Conservation (phyloP, 2,113 vertebrate species). For the Fukomys damarensis region DNA sequence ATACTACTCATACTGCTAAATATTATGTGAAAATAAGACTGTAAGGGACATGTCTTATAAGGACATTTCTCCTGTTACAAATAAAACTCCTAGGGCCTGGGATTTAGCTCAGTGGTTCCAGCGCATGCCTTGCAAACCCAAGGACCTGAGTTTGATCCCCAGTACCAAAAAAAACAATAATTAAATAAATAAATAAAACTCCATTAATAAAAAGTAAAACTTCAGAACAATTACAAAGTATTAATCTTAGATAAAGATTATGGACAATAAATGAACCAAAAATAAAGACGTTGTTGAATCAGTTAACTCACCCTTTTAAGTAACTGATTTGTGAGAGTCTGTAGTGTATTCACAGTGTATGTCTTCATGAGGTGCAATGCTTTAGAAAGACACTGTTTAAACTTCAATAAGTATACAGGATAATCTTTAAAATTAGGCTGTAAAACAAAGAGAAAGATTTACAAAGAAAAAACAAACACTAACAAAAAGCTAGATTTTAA, state of each 20-base stretch:
- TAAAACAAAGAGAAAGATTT: constrained; percentile 76
- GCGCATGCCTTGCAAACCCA: no score
- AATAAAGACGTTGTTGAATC: background rate
- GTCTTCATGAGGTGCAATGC: constrained; percentile 97
- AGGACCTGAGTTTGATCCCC: no score
- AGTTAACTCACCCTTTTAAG: constrained; percentile 93
- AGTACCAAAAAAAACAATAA: no score
- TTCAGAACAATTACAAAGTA: background rate
- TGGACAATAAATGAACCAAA: background rate
- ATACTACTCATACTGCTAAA: background rate
- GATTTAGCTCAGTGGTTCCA: no score
- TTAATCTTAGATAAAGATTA: constrained; percentile 23
- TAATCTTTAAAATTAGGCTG: constrained; percentile 99
- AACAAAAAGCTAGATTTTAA: constrained; percentile 30
- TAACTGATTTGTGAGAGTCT: constrained; percentile 95
- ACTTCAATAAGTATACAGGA: constrained; percentile 94
- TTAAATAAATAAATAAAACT: no score
- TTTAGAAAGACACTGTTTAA: constrained; percentile 98
- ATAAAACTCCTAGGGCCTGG: no score
- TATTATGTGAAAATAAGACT: constrained; percentile 48
- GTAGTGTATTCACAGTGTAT: constrained; percentile 95
- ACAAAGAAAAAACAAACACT: constrained; percentile 48
- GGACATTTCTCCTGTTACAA: constrained; percentile 26
- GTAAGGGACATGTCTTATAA: background rate
- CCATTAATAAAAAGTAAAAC: background rate